Conservation (phyloP, 1,140 invertebrate genomes). For the Anadara kagoshimensis region DNA sequence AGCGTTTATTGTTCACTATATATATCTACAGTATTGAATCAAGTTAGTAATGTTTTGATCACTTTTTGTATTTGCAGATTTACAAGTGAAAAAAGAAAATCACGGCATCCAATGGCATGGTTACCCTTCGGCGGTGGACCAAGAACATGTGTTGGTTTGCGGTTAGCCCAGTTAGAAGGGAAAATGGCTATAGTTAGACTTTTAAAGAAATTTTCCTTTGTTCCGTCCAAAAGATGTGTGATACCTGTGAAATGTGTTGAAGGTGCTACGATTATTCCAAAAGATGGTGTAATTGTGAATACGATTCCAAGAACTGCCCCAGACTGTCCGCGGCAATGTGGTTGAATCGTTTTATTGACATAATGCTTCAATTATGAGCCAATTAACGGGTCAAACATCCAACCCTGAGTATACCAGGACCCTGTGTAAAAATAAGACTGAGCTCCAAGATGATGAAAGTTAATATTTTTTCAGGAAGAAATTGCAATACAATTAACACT, state of each 20-base stretch:
- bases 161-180: conserved; percentile 71
- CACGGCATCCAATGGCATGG: conserved; percentile 62
- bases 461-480: too few relatives aligned
- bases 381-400: too few relatives aligned
- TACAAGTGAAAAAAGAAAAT: conserved; percentile 49
- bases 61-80: conserved; percentile 59
- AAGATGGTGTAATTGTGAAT: conserved; percentile 54
- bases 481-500: too few relatives aligned
- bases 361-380: too few relatives aligned
- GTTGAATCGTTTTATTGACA: too few relatives aligned
- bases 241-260: conserved; percentile 57
- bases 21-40: too few relatives aligned
- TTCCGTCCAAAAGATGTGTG: conserved; percentile 44
- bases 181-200: conserved; percentile 67
- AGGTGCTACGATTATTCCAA: conserved; percentile 67
- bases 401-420: too few relatives aligned
- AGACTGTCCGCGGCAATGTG: too few relatives aligned
- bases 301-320: conserved; percentile 23
- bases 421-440: too few relatives aligned
- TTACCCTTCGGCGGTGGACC: conserved; percentile 74
- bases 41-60: neutral
- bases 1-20: too few relatives aligned
- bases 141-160: conserved; percentile 73
- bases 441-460: too few relatives aligned
- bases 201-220: conserved; percentile 58